A percentile compares a stretch with the other conserved stretches of the same genome.
These are phyloP conservation scores for Thaumetopoea pityocampa DNA, from an alignment of 1,140 invertebrate species.

Conservation along the genomic window DNA sequence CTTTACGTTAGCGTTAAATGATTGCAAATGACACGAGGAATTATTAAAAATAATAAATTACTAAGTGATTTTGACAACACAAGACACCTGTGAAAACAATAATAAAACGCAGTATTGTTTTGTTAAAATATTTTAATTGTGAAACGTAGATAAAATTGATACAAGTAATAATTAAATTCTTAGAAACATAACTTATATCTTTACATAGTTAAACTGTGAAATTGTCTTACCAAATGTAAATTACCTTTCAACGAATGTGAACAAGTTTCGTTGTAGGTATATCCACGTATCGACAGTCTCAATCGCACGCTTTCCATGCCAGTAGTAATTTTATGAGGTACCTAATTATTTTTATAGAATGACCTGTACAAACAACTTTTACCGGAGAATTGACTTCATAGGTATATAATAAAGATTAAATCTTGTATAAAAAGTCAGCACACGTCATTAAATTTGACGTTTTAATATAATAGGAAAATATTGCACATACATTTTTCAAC, in stretches of 20 bases:
- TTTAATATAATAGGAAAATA: conserved; percentile 38
- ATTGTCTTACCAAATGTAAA: conserved; percentile 58
- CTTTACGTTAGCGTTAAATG: no score
- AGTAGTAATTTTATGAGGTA: conserved; percentile 35
- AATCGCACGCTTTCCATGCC: conserved; percentile 46
- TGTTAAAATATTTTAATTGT: conserved; percentile 75
- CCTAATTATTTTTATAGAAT: conserved; percentile 33
- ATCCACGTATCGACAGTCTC: conserved; percentile 43
- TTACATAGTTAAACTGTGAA: conserved; percentile 70
- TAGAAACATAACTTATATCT: conserved; percentile 69
- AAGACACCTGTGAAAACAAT: no score
- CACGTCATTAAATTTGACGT: conserved; percentile 17
- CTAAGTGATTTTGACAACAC: no score
- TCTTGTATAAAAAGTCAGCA: conserved; percentile 52
- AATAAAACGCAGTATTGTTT: conserved; percentile 42
- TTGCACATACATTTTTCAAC: conserved; percentile 28
- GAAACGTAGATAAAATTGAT: conserved; percentile 76
- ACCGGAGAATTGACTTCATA: conserved; percentile 65
- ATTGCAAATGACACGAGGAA: no score
- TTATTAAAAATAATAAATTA: no score
- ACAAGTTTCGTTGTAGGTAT: conserved; percentile 54
- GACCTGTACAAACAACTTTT: conserved; percentile 47
- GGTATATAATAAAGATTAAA: conserved; percentile 50
- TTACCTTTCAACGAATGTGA: conserved; percentile 46
- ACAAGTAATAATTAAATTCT: conserved; percentile 74